Evolutionary conservation across 2,797 vertebrate species (phyloP).

Genomic region (Anolis apletophallus): DNA sequence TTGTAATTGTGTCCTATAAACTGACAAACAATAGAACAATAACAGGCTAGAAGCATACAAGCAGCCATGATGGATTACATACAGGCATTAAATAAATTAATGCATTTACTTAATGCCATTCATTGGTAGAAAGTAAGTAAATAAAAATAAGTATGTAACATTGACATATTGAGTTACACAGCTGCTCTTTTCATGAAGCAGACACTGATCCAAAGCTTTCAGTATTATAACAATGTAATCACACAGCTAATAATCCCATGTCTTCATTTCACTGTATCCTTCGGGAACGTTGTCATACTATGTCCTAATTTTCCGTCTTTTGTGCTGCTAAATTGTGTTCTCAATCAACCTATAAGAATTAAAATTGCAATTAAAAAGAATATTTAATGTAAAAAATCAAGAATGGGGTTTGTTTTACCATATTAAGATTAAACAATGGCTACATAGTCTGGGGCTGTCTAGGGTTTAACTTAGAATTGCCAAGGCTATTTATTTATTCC

Average conservation of each 20-base stretch:
- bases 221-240: neutral
- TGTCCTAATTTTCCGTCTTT: constrained; percentile 57
- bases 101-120: neutral
- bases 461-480: constrained; percentile 76
- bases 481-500: constrained; percentile 70
- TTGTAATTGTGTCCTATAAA: neutral
- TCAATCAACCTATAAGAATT: constrained; percentile 62
- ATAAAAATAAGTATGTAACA: neutral
- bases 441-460: constrained; percentile 67
- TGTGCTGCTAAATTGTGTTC: constrained; percentile 60
- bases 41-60: neutral
- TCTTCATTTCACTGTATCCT: constrained; percentile 55
- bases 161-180: neutral
- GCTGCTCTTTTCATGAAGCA: neutral
- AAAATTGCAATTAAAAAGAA: constrained; percentile 79
- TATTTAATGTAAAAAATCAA: constrained; percentile 78
- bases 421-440: constrained; percentile 78
- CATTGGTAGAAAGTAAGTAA: neutral
- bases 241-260: constrained; percentile 61
- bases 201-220: neutral
- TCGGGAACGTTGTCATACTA: constrained; percentile 62
- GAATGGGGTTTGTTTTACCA: constrained; percentile 78
- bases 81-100: neutral
- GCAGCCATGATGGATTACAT: neutral
- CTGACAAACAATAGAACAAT: neutral